Evolutionary conservation across 1,140 invertebrate species (phyloP).

Genomic region (Neomicropteryx cornuta): DNA sequence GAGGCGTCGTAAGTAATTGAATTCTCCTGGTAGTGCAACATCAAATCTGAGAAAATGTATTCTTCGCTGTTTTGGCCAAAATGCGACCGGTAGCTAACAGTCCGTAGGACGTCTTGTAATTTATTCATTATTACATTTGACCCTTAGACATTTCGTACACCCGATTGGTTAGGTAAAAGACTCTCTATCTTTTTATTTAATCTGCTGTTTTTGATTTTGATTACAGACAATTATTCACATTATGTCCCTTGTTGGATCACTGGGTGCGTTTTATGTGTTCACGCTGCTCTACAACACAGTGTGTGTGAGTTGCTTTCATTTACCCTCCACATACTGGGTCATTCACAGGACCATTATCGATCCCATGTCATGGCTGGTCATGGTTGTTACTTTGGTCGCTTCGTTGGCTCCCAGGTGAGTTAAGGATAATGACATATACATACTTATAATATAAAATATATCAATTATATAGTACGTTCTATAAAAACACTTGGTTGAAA

Average conservation of each 20-base stretch:
- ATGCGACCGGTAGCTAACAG: no score
- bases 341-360: conserved; percentile 66
- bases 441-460: not conserved
- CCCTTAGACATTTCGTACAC: no score
- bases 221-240: conserved; percentile 81
- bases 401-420: conserved; percentile 77
- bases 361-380: conserved; percentile 69
- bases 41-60: no score
- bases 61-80: no score
- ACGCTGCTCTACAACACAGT: conserved; percentile 73
- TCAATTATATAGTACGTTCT: conserved; percentile 4
- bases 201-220: no score
- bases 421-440: conserved; percentile 4
- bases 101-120: no score
- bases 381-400: conserved; percentile 62
- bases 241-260: conserved; percentile 61
- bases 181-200: no score
- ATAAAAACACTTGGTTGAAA: conserved; percentile 1
- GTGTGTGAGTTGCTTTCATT: conserved; percentile 64
- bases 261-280: conserved; percentile 74
- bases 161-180: no score
- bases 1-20: no score
- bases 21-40: no score
- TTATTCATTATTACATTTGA: no score
- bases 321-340: conserved; percentile 80